Percentiles rank a stretch among this genome's conserved stretches.
These are phyloP conservation scores for Tyto alba DNA, from an alignment of 2,113 vertebrate species.

Conservation along the genomic window DNA sequence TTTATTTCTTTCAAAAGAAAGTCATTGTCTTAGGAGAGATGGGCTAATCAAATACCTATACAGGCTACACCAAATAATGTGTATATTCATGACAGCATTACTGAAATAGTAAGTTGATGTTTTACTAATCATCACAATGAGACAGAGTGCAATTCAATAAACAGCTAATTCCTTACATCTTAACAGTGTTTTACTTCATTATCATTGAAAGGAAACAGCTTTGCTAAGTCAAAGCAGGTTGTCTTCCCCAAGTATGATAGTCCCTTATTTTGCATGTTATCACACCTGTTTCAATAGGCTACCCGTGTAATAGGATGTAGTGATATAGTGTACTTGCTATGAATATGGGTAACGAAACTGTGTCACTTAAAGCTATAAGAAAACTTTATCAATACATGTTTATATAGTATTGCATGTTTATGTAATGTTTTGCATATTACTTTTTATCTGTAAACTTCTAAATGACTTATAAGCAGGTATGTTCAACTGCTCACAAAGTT, in stretches of 20 bases:
- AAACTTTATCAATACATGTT: background rate
- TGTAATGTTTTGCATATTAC: background rate
- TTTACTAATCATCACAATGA: background rate
- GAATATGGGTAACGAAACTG: background rate
- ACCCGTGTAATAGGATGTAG: background rate
- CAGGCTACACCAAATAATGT: background rate
- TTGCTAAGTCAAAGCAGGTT: background rate
- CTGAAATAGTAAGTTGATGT: background rate
- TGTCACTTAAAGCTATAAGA: background rate
- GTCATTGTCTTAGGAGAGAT: background rate
- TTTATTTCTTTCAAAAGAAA: slow-evolving; percentile 23
- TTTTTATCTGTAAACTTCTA: background rate
- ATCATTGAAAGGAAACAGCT: background rate
- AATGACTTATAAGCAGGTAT: background rate
- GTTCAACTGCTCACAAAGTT: background rate
- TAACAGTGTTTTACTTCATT: background rate
- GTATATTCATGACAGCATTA: background rate
- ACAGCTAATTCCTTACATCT: background rate
- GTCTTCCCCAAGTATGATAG: background rate
- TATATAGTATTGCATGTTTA: background rate
- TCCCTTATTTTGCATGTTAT: background rate
- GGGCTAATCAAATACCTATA: background rate
- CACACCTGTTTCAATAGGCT: background rate
- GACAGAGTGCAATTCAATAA: background rate
- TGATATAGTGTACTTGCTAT: background rate